These are phyloP conservation scores for Phymatocera aterrima DNA, from an alignment of 2,888 invertebrate species.

Conservation along the genomic window DNA sequence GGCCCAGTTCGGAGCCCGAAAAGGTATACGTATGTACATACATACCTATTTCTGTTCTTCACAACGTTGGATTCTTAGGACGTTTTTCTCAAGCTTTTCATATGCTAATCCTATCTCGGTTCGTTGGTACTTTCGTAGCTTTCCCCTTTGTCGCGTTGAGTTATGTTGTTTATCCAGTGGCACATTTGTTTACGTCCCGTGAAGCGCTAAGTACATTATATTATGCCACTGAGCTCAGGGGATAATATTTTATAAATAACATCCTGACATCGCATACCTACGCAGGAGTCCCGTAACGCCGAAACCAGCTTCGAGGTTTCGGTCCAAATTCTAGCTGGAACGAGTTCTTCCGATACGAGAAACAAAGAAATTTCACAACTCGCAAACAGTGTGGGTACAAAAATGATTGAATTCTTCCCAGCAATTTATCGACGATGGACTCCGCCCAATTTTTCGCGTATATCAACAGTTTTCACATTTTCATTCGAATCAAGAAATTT, in stretches of 20 bases:
- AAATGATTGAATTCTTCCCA: too few relatives aligned
- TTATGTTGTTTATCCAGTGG: conserved; percentile 40
- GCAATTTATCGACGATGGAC: too few relatives aligned
- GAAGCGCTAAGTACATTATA: conserved; percentile 41
- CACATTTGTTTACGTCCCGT: conserved; percentile 43
- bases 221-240: conserved; percentile 22
- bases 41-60: not conserved
- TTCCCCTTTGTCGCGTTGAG: conserved; percentile 44
- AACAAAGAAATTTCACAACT: not conserved
- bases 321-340: not conserved
- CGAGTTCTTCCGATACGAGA: not conserved
- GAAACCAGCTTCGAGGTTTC: not conserved
- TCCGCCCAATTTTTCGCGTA: too few relatives aligned
- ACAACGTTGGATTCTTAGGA: conserved; percentile 19
- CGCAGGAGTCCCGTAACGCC: not conserved
- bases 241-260: too few relatives aligned
- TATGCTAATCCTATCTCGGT: conserved; percentile 42
- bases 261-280: not conserved
- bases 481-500: too few relatives aligned
- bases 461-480: too few relatives aligned
- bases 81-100: conserved; percentile 47
- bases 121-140: conserved; percentile 38
- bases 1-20: not conserved
- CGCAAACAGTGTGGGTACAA: too few relatives aligned
- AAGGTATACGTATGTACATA: too few relatives aligned